Evolutionary conservation across 2,888 invertebrate species (phyloP).

Genomic region (Mythimna vitellina): DNA sequence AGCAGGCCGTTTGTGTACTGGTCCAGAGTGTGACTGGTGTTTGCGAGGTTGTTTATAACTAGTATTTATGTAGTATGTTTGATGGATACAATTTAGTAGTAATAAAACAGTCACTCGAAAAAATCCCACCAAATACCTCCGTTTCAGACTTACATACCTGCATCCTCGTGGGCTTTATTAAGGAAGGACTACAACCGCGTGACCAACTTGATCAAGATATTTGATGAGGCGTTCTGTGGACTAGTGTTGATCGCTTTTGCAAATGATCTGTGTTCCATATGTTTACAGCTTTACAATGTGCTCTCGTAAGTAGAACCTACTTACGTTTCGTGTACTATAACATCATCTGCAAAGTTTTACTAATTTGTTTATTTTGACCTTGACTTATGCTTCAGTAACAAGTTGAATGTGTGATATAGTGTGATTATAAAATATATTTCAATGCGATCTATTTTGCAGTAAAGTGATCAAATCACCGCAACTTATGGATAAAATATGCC

Average conservation of each 20-base stretch:
- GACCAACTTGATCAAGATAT: conserved; percentile 88
- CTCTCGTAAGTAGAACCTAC: conserved; percentile 86
- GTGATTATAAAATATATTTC: neutral
- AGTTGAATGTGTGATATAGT: too few species aligned
- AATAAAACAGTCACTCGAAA: neutral
- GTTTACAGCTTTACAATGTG: conserved; percentile 92
- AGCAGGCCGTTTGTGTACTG: too few species aligned
- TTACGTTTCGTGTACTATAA: too few species aligned
- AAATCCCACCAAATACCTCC: neutral
- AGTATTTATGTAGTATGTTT: too few species aligned
- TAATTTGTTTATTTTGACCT: too few species aligned
- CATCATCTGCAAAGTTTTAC: too few species aligned
- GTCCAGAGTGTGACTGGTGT: too few species aligned
- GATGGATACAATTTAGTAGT: neutral
- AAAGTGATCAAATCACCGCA: conserved; percentile 9
- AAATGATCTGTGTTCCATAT: conserved; percentile 92
- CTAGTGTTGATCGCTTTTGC: conserved; percentile 92
- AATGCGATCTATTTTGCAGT: conserved; percentile 13
- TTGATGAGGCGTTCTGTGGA: conserved; percentile 91
- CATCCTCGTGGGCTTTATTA: conserved; percentile 73
- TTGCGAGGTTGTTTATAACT: too few species aligned
- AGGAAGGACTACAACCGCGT: conserved; percentile 92
- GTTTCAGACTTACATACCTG: conserved; percentile 69
- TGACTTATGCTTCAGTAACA: too few species aligned
- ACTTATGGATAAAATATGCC: conserved; percentile 16